phyloP scores from a whole-genome alignment of 2,797 vertebrate species.

The Melanotaenia nigrans region DNA sequence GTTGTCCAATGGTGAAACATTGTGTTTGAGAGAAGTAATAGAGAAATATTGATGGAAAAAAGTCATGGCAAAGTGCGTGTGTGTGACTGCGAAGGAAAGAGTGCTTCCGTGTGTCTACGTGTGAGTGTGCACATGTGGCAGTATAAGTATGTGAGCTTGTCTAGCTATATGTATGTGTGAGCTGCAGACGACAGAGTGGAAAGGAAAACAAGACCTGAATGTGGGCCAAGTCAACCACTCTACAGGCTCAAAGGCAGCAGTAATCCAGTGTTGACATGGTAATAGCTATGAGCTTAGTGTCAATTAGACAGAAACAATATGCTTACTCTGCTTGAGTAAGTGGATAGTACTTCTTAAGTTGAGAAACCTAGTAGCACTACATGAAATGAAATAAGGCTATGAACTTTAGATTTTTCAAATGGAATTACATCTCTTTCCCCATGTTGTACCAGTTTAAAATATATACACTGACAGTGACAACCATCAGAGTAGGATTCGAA shows the following conservation, averaged over 20 bases:
- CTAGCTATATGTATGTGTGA: conserved; percentile 63
- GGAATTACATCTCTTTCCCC: conserved; percentile 10
- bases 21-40: conserved; percentile 37
- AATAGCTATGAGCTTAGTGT: conserved; percentile 84
- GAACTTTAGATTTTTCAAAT: conserved; percentile 38
- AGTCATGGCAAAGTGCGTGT: conserved; percentile 36
- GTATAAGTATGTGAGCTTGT: conserved; percentile 53
- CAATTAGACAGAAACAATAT: conserved; percentile 85
- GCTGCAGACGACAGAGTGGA: conserved; percentile 76
- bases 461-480: conserved; percentile 36
- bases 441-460: conserved; percentile 31
- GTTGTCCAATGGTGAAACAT: conserved; percentile 68
- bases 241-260: conserved; percentile 80
- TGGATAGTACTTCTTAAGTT: conserved; percentile 76
- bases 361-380: conserved; percentile 43
- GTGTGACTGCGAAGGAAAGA: conserved; percentile 25
- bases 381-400: conserved; percentile 47
- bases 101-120: conserved; percentile 42
- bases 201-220: conserved; percentile 83
- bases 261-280: conserved; percentile 85
- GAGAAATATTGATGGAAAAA: conserved; percentile 51
- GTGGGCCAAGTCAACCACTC: conserved; percentile 82
- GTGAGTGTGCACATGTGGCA: conserved; percentile 61
- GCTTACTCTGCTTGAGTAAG: conserved; percentile 78
- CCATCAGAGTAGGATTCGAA: conserved; percentile 34